Evolutionary conservation across 2,797 vertebrate genomes (phyloP), one percentile per base, ranked within the genome.

Genomic region (Acanthurus lineatus): DNA sequence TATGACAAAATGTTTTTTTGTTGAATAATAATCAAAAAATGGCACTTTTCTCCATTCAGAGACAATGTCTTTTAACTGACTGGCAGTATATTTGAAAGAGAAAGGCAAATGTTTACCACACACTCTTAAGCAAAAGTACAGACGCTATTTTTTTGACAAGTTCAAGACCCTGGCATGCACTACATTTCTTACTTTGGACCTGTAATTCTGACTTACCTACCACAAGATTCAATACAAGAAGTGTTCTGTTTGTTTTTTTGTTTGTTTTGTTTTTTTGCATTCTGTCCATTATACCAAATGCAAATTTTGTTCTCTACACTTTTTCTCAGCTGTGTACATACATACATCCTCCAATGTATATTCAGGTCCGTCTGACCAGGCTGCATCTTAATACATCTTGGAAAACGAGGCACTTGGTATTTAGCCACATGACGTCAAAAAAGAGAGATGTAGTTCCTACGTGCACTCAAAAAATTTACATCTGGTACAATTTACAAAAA

Each of bases 321-420:
- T 65, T 70, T 81, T 49, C 54, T 84, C 20, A 68, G 15, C 51
- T 52, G 60, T 63, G 48, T 69, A 74, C 63, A 56, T 49, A 82
- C 79, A 66, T 71, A 72, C 51, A 79, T 65, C 77, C 15, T 51
- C 45, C 45, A 57, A 38, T 65, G 22, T 69, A 19, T 49, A 42
- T 66, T 85, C 42, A 73, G 59, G 76, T 82, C 86, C 77, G 49
- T 72, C 71, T 73, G 64, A 78, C 47, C 85, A 85, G 91, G 89
- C 90, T 94, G 94, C 93, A 92, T 95, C 89, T 85, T 81, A 92
- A 94, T 92, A 95, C 92, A 94, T 95, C 94, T 91, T 82, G 79
- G 86, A 96, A 96, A 95, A 95, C 93, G 96, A 98, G 97, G 97
- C 97, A 99, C 97, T 99, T 98, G 94, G 95, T 97, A 94, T 92